Evolutionary conservation across 2,888 invertebrate genomes (phyloP).

Genomic region (Eretmocerus hayati): DNA sequence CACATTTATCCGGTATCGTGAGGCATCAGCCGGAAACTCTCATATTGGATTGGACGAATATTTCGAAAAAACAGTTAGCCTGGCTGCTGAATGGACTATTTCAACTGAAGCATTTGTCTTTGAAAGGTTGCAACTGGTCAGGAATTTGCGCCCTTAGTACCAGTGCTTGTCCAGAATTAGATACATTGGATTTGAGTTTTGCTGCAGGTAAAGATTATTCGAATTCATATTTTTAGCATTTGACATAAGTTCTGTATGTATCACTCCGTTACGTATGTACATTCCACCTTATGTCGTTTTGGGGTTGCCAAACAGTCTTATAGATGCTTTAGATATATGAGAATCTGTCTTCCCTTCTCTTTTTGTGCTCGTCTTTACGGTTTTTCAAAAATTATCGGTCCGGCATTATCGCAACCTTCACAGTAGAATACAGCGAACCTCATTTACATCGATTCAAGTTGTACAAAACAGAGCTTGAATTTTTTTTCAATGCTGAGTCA

Average conservation of each 20-base stretch:
- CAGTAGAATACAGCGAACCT: no score
- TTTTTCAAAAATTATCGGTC: no score
- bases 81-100: conserved; percentile 87
- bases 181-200: conserved; percentile 76
- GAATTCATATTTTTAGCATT: background rate
- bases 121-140: conserved; percentile 69
- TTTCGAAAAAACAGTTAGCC: conserved; percentile 79
- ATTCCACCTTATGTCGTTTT: no score
- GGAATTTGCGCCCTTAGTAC: conserved; percentile 75
- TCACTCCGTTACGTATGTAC: no score
- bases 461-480: no score
- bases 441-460: no score
- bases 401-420: no score
- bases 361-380: no score
- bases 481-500: no score
- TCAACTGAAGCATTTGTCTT: conserved; percentile 69
- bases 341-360: no score
- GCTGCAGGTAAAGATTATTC: conserved; percentile 48
- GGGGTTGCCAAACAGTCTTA: no score
- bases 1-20: conserved; percentile 74
- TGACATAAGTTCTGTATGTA: background rate
- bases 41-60: conserved; percentile 82
- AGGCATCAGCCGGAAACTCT: conserved; percentile 79
- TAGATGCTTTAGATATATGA: no score
- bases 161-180: conserved; percentile 71